Conservation (phyloP, 1,140 invertebrate species). For the Sitophilus oryzae region DNA sequence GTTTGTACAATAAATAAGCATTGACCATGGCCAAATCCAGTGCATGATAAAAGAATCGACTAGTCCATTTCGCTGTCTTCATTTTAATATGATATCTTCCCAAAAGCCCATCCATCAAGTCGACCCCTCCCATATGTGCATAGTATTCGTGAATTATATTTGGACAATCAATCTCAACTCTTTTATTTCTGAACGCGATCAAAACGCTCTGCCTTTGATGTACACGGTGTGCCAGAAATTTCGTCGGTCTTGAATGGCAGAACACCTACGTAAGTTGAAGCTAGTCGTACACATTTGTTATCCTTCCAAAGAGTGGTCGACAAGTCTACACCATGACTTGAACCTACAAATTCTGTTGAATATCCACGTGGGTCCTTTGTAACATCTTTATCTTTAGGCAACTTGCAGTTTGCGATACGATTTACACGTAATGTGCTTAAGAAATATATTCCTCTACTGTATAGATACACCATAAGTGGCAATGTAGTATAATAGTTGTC, state of each 20-base stretch:
- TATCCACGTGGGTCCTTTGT: slow-evolving; percentile 1
- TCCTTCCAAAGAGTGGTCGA: slow-evolving; percentile 1
- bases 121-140: slow-evolving; percentile 27
- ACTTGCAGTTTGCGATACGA: slow-evolving; percentile 1
- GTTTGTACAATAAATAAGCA: slow-evolving; percentile 3
- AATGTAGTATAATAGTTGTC: too few relatives aligned
- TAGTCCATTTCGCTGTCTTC: slow-evolving; percentile 38
- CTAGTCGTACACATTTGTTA: slow-evolving; percentile 2
- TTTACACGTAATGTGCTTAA: neutral
- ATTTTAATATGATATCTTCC: slow-evolving; percentile 43
- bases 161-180: slow-evolving; percentile 14
- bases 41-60: slow-evolving; percentile 35
- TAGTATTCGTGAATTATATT: slow-evolving; percentile 11
- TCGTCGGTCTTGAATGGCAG: slow-evolving; percentile 2
- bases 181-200: slow-evolving; percentile 18
- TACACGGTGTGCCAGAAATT: too few relatives aligned
- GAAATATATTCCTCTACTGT: too few relatives aligned
- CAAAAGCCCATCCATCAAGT: slow-evolving; percentile 44
- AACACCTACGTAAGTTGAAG: slow-evolving; percentile 6
- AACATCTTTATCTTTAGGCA: slow-evolving; percentile 2
- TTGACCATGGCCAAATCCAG: slow-evolving; percentile 22
- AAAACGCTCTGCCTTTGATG: too few relatives aligned
- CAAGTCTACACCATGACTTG: slow-evolving; percentile 2
- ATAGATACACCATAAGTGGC: neutral
- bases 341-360: slow-evolving; percentile 5